Base-by-base conservation (phyloP, 2,113 vertebrate genomes). In the Heptranchias perlo region DNA sequence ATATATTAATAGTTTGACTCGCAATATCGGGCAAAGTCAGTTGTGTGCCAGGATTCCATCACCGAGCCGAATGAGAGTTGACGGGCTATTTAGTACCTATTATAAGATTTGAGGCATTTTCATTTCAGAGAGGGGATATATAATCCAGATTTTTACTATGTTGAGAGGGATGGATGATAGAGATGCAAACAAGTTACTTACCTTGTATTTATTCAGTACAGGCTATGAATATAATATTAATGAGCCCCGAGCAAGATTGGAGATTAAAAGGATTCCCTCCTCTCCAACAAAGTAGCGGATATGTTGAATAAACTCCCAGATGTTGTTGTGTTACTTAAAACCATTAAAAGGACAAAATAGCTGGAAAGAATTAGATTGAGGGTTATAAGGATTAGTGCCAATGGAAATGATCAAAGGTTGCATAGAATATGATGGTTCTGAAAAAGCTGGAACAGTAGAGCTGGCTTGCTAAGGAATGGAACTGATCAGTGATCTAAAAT, bases 91-190 rank as follows among this genome's bases (percentile, higher is more conserved):
- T 58, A 89, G 23, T 52, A 44, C 39, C 76, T 82, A 18, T 82
- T 28, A 3, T 52, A 28, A 6, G 21, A 52, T 87, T 0, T 28
- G 44, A 87, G 76, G 47, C 47, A 49, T 87, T 87, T 47, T n/a
- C n/a, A n/a, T n/a, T n/a, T n/a, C n/a, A n/a, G n/a, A 44, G n/a
- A 87, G 23, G 84, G 84, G n/a, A 82, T 82, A 82, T 82, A 82
- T 82, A 2, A 76, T 76, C 73, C 35, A n/a, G 35, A 39, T 39
- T n/a, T 78, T 78, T 78, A 78, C n/a, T 78, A 14, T 0, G 44
- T 14, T 78, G 3, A 14, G n/a, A 82, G 13, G 14, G 18, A 21
- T 18, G n/a, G 14, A 39, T 82, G 18, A 82, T 82, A 18, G 76
- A 44, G 39, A 82, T 82, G 76, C 76, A 82, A 82, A 82, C 4